Evolutionary conservation across 2,888 invertebrate genomes (phyloP).

Genomic region (Masnerella sp.): DNA sequence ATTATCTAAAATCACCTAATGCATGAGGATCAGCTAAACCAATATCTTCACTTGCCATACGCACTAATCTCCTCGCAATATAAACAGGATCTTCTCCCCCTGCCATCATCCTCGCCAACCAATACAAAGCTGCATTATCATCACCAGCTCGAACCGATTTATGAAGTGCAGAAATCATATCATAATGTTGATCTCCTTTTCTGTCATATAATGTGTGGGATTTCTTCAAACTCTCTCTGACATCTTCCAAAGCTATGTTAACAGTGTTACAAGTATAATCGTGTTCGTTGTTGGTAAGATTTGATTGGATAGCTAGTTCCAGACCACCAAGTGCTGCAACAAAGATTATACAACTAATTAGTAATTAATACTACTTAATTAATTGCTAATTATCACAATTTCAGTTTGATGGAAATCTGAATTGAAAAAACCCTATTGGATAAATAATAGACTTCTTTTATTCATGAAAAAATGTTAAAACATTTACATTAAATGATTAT

Average conservation of each 20-base stretch:
- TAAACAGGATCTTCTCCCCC: constrained; percentile 90
- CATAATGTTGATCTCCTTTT: constrained; percentile 90
- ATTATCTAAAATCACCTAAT: constrained; percentile 65
- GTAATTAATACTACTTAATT: no score
- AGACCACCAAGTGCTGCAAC: constrained; percentile 84
- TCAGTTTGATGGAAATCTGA: no score
- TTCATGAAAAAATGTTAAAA: no score
- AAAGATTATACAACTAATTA: no score
- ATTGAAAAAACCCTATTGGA: no score
- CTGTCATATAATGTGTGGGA: constrained; percentile 88
- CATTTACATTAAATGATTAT: no score
- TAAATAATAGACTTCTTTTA: no score
- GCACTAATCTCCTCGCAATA: constrained; percentile 86
- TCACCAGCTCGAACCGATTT: constrained; percentile 90
- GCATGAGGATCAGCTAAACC: constrained; percentile 80
- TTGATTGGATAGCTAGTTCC: constrained; percentile 83
- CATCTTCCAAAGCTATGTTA: constrained; percentile 81
- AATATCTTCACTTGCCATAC: constrained; percentile 88
- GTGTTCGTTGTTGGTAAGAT: constrained; percentile 70
- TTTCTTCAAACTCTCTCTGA: constrained; percentile 87
- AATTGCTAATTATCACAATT: no score
- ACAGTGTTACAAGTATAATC: constrained; percentile 71
- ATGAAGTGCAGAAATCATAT: constrained; percentile 89
- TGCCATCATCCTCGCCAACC: constrained; percentile 87
- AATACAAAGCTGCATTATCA: constrained; percentile 89